phyloP scores from a whole-genome alignment of 2,888 invertebrate genomes.

The Sinhomidia bicolor region DNA sequence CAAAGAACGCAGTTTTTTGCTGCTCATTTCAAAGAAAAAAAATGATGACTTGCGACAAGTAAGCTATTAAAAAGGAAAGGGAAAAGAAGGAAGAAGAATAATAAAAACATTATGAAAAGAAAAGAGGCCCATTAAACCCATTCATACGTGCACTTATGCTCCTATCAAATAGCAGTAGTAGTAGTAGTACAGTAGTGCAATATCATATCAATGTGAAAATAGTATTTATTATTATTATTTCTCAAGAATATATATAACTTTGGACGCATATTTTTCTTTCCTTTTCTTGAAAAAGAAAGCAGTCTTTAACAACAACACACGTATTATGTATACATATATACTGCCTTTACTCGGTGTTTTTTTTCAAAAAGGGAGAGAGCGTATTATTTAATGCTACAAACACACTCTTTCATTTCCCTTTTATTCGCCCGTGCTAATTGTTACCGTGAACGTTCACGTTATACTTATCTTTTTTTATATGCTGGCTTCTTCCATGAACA shows the following conservation, averaged over 20 bases:
- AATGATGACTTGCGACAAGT: conserved; percentile 37
- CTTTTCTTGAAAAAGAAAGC: neutral
- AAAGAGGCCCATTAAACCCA: neutral
- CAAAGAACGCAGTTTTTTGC: neutral
- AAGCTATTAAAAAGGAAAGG: conserved; percentile 5
- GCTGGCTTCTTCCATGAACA: no score
- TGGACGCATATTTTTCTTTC: neutral
- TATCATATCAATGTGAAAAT: neutral
- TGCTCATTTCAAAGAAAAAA: conserved; percentile 22
- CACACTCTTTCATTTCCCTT: no score
- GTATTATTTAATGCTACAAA: no score
- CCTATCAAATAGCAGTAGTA: neutral
- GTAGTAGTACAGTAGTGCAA: no score
- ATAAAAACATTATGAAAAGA: conserved; percentile 14
- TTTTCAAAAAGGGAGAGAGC: neutral
- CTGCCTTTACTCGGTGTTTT: neutral
- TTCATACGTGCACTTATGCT: neutral
- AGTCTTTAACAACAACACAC: no score
- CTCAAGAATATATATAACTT: no score
- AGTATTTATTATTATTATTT: no score
- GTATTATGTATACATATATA: no score
- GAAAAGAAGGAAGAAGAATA: neutral
- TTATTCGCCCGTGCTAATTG: no score
- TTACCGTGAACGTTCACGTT: no score
- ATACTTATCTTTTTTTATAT: no score